Conservation (phyloP, 2,113 vertebrate species). For the Bettongia penicillata region DNA sequence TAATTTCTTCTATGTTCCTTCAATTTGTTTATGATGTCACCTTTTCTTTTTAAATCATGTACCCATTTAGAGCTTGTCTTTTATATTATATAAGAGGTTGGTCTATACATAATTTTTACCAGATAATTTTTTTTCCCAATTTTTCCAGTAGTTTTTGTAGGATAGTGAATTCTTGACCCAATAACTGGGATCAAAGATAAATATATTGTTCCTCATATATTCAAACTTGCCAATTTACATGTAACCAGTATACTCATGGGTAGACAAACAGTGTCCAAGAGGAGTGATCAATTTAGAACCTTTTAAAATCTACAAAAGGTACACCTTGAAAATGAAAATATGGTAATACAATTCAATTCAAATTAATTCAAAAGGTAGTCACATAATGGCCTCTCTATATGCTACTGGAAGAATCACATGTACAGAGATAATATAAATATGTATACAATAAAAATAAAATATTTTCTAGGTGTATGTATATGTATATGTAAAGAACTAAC, state of each 20-base stretch:
- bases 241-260: background rate
- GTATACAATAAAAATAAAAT: background rate
- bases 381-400: background rate
- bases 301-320: background rate
- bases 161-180: background rate
- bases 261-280: background rate
- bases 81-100: background rate
- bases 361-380: background rate
- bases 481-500: background rate
- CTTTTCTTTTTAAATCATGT: background rate
- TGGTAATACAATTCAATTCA: background rate
- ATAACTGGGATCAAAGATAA: background rate
- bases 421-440: background rate
- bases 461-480: background rate
- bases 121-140: background rate
- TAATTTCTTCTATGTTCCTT: background rate
- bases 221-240: background rate
- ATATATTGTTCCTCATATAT: too few species aligned
- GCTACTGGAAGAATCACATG: background rate
- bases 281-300: background rate
- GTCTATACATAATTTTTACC: background rate
- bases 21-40: background rate
- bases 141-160: background rate
- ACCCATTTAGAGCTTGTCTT: background rate
- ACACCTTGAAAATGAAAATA: background rate